Percentiles rank a stretch among this genome's conserved stretches.
These are phyloP conservation scores for Siniperca undulata DNA, from an alignment of 2,797 vertebrate genomes.

Conservation along the genomic window DNA sequence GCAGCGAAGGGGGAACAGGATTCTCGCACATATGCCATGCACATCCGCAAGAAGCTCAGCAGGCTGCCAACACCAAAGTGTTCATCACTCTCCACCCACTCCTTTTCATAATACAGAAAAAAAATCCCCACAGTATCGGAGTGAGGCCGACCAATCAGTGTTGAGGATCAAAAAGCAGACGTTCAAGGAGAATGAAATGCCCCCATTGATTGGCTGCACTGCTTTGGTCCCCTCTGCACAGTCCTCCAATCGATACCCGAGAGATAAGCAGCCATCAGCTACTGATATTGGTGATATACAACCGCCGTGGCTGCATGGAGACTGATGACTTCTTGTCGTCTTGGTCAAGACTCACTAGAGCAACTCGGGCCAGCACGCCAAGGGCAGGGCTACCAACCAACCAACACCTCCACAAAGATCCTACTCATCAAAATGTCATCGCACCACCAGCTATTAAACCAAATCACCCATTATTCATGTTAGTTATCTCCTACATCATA, in stretches of 20 bases:
- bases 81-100: conserved; percentile 78
- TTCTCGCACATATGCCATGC: conserved; percentile 75
- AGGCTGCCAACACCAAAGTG: conserved; percentile 74
- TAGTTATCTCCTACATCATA: conserved; percentile 20
- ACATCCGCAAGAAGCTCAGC: conserved; percentile 74
- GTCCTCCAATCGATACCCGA: conserved; percentile 73
- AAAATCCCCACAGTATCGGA: conserved; percentile 31
- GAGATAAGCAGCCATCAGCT: conserved; percentile 82
- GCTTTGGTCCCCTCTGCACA: conserved; percentile 56
- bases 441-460: conserved; percentile 12
- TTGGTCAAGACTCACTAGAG: conserved; percentile 54
- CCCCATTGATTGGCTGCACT: conserved; percentile 79
- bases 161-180: conserved; percentile 70
- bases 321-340: conserved; percentile 69
- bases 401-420: background rate
- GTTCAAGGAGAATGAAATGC: conserved; percentile 81
- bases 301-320: conserved; percentile 49
- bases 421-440: background rate
- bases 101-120: conserved; percentile 56
- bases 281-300: conserved; percentile 77
- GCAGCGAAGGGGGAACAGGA: conserved; percentile 71
- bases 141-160: conserved; percentile 67
- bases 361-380: conserved; percentile 19
- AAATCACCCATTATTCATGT: conserved; percentile 1
- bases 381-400: conserved; percentile 50